Evolutionary conservation across 2,888 invertebrate species (phyloP).

Genomic region (Sinotaia quadrata): DNA sequence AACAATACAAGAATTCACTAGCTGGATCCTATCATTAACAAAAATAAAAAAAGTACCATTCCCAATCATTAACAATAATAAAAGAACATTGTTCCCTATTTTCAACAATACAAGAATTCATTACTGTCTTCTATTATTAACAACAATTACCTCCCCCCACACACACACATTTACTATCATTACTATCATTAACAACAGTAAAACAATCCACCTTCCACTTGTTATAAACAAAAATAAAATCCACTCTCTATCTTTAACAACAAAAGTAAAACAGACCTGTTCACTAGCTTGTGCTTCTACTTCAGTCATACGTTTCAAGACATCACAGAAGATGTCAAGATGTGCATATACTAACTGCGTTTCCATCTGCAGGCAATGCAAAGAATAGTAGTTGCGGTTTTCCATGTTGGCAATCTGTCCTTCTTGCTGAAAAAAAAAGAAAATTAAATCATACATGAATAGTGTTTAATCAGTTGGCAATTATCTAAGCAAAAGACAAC

Average conservation of each 20-base stretch:
- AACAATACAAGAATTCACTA: no score
- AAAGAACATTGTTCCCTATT: no score
- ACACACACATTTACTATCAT: no score
- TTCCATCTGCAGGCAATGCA: constrained; percentile 73
- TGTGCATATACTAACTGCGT: constrained; percentile 72
- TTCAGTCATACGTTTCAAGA: constrained; percentile 59
- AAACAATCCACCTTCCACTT: constrained; percentile 1
- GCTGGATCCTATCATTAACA: no score
- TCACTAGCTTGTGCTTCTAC: constrained; percentile 57
- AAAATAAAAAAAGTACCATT: no score
- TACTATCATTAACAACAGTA: no score
- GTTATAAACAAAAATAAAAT: constrained; percentile 7
- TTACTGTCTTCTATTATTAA: no score
- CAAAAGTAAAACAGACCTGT: constrained; percentile 47
- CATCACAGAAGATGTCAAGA: constrained; percentile 66
- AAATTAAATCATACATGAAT: no score
- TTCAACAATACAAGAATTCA: no score
- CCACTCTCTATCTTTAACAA: not conserved
- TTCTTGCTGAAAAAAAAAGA: constrained; percentile 72
- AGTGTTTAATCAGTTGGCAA: not conserved
- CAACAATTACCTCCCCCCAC: no score
- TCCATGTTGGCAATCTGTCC: constrained; percentile 72
- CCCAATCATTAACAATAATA: no score
- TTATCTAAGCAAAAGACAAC: not conserved
- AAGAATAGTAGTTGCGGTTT: constrained; percentile 71